Percentiles rank a stretch among this genome's conserved stretches.
Conservation (phyloP, 1,140 invertebrate genomes). For the Oreohelix idahoensis region DNA sequence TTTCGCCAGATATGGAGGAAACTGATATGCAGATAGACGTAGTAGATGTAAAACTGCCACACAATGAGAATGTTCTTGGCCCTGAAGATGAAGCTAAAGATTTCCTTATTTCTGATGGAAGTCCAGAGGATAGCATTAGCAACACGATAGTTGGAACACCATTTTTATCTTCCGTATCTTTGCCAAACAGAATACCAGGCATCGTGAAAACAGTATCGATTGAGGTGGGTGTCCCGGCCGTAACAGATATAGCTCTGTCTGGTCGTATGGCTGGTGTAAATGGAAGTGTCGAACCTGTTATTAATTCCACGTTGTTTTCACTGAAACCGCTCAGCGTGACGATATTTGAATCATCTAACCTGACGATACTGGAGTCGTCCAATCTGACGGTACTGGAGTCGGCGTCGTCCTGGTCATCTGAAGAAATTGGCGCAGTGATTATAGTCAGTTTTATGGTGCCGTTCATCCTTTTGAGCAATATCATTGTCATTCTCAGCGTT, state of each 20-base stretch:
- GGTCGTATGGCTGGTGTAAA: neutral
- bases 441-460: slow-evolving; percentile 79
- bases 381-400: neutral
- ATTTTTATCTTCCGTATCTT: too few species aligned
- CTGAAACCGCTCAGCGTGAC: too few species aligned
- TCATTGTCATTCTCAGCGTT: slow-evolving; percentile 65
- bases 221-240: neutral
- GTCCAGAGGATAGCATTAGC: too few species aligned
- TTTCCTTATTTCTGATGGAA: too few species aligned
- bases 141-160: too few species aligned
- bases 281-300: neutral
- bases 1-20: neutral
- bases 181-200: neutral
- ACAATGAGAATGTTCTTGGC: neutral
- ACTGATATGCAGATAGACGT: neutral
- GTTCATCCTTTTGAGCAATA: slow-evolving; percentile 85
- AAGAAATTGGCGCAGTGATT: slow-evolving; percentile 50
- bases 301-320: too few species aligned
- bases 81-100: too few species aligned
- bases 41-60: neutral
- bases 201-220: neutral
- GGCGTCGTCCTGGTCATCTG: slow-evolving; percentile 32
- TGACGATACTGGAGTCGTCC: neutral
- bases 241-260: neutral
- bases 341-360: too few species aligned